A percentile compares a stretch with the other conserved stretches of the same genome.
Conservation (phyloP, 2,113 vertebrate species). For the Rattus norvegicus region DNA sequence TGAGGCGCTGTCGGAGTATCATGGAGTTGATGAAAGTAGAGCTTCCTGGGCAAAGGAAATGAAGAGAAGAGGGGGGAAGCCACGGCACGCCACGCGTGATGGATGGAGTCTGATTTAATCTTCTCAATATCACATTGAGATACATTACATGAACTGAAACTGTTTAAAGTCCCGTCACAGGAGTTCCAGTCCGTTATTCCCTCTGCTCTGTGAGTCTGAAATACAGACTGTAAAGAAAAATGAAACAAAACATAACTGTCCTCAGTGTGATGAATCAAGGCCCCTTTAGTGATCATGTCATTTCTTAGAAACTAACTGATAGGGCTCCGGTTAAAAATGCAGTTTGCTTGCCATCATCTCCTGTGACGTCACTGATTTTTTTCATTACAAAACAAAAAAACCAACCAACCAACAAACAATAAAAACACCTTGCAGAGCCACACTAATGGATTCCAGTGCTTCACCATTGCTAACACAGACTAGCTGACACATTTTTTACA, state of each 20-base stretch:
- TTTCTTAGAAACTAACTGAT: neutral
- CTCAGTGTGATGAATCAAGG: neutral
- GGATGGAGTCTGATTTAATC: neutral
- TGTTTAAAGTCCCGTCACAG: neutral
- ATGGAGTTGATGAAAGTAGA: conserved; percentile 22
- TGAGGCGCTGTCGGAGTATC: neutral
- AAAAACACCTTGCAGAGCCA: neutral
- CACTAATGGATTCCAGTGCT: neutral
- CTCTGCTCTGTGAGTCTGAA: neutral
- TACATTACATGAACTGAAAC: neutral
- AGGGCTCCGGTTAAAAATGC: neutral
- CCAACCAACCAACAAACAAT: neutral
- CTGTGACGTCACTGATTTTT: neutral
- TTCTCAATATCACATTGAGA: neutral
- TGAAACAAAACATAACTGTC: neutral
- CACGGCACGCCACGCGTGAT: neutral
- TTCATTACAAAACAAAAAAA: neutral
- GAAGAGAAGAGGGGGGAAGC: neutral
- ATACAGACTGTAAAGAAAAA: neutral
- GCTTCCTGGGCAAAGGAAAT: neutral
- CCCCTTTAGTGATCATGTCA: neutral
- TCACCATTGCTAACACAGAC: neutral
- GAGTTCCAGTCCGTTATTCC: neutral
- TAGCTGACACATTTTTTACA: neutral
- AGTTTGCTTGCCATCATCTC: neutral